These are phyloP conservation scores for Phalacrocorax brasilianus DNA, from an alignment of 2,113 vertebrate species.

Conservation along the genomic window DNA sequence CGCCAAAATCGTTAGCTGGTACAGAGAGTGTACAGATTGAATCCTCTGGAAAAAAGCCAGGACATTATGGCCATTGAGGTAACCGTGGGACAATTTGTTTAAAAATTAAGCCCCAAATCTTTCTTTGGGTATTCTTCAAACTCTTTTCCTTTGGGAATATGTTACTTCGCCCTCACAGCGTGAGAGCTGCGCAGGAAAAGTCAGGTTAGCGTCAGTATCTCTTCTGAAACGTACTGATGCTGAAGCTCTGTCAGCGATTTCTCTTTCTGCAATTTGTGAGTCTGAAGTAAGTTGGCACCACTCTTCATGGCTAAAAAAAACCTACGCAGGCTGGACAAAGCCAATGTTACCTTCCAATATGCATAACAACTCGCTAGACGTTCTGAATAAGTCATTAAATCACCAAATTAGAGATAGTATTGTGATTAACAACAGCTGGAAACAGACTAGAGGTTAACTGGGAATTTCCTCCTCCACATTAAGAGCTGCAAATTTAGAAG, in stretches of 20 bases:
- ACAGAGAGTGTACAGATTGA: background rate
- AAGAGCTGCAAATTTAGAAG: background rate
- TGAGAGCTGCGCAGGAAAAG: background rate
- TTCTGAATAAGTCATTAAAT: conserved; percentile 19
- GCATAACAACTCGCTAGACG: background rate
- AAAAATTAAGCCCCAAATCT: background rate
- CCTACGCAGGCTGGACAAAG: background rate
- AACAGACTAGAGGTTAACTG: conserved; percentile 10
- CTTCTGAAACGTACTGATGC: background rate
- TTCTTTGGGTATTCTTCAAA: background rate
- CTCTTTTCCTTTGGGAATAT: background rate
- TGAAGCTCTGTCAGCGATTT: background rate
- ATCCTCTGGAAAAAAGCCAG: background rate
- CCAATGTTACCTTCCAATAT: background rate
- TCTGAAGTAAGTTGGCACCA: background rate
- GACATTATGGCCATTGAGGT: background rate
- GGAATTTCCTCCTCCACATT: background rate
- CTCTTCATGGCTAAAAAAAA: background rate
- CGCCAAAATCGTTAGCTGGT: background rate
- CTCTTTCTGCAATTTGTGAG: background rate
- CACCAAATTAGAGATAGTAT: background rate
- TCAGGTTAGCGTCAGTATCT: background rate
- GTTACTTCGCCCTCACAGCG: background rate
- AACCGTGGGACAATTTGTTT: background rate
- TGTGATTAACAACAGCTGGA: background rate